Base-by-base conservation (phyloP, 1,140 invertebrate genomes). In the Caerostris darwini region DNA sequence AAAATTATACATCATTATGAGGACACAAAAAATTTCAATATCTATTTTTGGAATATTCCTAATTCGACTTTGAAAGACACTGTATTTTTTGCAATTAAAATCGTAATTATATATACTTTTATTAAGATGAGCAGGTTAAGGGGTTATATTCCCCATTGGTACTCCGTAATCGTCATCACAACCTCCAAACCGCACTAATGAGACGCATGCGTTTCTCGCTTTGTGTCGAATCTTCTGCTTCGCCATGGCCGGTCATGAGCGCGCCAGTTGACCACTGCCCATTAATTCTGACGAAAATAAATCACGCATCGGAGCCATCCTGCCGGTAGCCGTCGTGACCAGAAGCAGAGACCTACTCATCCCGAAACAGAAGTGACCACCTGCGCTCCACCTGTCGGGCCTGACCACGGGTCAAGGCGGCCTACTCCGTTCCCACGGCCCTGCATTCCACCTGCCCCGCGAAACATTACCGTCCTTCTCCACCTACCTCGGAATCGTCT, bases 331-430 rank as follows among this genome's bases (percentile, higher is more conserved):
- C 54, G 17, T 93, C 92, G 92, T 93, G 92, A 93, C 67, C 92
- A 93, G 92, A 59, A 88, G 92, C 92, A 93, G n/a, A 19, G 69
- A 82, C 57, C 14, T 10, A 59, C 53, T 81, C 71, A 7, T 34
- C 64, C 92, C 57, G 92, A 77, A 93, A 93, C 92, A 88, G 92
- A 93, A 88, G 85, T 88, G 92, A 88, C 92, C 86, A 88, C 91
- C 91, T 93, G 91, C 54, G 50, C 69, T 59, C 85, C 92, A 93
- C 85, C 85, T 93, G 92, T 85, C 57, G 64, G 5, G 3, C 69
- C 64, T 93, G 92, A 93, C 92, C 92, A 93, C 34, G n/a, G 92
- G 92, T 93, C 92, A 93, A 93, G 92, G 92, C 53, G 17, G 83
- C 83, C 57, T 14, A 5, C 12, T 17, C 56, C 83, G 34, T 93